Percentiles rank a stretch among this genome's conserved stretches.
Evolutionary conservation across 2,113 vertebrate species (phyloP).

Genomic region (Hemibagrus wyckioides): DNA sequence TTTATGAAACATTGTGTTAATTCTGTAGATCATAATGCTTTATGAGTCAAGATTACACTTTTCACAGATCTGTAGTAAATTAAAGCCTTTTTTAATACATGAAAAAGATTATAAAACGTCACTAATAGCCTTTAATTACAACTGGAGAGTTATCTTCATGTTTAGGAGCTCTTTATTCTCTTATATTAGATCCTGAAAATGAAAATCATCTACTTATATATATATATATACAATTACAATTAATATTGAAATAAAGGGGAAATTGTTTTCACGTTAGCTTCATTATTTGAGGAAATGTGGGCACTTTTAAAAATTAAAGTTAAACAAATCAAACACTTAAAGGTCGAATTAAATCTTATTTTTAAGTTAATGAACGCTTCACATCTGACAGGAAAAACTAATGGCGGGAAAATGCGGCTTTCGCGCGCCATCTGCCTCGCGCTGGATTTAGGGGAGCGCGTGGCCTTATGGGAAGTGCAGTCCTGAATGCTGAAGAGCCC

Average conservation of each 20-base stretch:
- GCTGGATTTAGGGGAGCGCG: slow-evolving; percentile 37
- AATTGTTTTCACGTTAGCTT: neutral
- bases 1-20: neutral
- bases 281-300: neutral
- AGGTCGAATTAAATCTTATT: too few relatives aligned
- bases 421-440: neutral
- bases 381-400: neutral
- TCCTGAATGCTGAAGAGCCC: slow-evolving; percentile 65
- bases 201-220: too few relatives aligned
- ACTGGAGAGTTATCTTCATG: neutral
- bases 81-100: neutral
- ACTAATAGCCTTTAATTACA: neutral
- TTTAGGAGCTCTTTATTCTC: neutral
- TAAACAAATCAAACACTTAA: neutral
- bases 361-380: neutral
- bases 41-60: neutral
- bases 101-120: neutral
- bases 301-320: neutral
- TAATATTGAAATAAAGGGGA: neutral
- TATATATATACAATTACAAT: too few relatives aligned
- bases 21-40: neutral
- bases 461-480: slow-evolving; percentile 74
- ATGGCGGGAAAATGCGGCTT: slow-evolving; percentile 1
- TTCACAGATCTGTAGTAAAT: neutral
- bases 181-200: neutral